Base-by-base conservation (phyloP, 1,140 invertebrate genomes). In the Carposina sasakii region DNA sequence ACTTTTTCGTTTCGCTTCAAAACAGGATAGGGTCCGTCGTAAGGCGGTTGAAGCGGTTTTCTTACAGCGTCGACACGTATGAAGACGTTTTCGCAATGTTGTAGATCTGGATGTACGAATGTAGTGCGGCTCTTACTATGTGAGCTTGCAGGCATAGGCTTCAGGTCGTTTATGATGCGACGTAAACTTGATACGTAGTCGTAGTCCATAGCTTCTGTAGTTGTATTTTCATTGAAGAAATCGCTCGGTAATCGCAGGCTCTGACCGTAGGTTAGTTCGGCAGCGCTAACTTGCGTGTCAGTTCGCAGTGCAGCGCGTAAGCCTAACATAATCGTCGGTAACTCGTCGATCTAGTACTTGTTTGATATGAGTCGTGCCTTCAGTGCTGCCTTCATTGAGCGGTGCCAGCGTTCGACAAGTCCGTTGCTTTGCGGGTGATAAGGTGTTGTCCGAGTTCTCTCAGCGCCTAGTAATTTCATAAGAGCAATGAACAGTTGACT, bases 351-450 rank as follows among this genome's bases (percentile, higher is more conserved):
- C 76, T 79, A 85, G 0, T 37, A 20, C 0, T 28, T 34, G 3
- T 36, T 31, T 6, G 23, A 34, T 24, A n/a, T n/a, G n/a, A 54
- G 13, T n/a, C 49, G 46, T 12, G 54, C 54, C 20, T 15, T 67
- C 8, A 85, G 39, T 2, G 83, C 54, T 15, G 64, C 37, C 52
- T 87, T 86, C 9, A 87, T 48, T 30, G 63, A 43, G 1, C 77
- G 50, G 59, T 88, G 84, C 34, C 59, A 71, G 22, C 70, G 28
- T 46, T 85, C 78, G 0, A 78, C 48, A 20, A 57, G 55, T 10
- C 75, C 76, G 48, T 83, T 85, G 1, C 57, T 53, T 53, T 79
- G 69, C 0, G 79, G 75, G 41, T 77, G 68, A 43, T 76, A 84
- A 3, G 74, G 51, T 0, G 81, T 78, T 0, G 78, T 85, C 22